phyloP scores from a whole-genome alignment of 2,888 invertebrate genomes.

The Pogonocherus hispidulus region DNA sequence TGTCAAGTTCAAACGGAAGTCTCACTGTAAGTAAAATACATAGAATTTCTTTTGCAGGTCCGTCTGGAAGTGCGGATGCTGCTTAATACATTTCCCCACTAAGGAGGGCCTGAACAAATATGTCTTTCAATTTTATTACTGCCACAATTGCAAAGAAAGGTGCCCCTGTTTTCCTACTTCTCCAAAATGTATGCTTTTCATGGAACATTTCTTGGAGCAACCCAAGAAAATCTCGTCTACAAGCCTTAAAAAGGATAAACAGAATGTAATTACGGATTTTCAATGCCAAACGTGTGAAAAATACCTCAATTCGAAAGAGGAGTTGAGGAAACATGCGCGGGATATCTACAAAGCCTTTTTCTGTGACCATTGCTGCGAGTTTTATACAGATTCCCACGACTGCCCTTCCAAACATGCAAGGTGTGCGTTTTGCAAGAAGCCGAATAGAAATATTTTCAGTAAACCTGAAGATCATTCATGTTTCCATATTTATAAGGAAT shows the following conservation, averaged over 20 bases:
- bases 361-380: constrained; percentile 6
- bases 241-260: background rate
- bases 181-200: background rate
- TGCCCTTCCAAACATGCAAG: background rate
- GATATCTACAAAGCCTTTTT: constrained; percentile 2
- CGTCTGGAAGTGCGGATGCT: background rate
- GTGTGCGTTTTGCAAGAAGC: constrained; percentile 28
- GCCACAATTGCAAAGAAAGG: background rate
- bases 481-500: constrained; percentile 8
- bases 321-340: background rate
- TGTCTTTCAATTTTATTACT: constrained; percentile 1
- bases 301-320: background rate
- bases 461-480: constrained; percentile 14
- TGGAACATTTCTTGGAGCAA: background rate
- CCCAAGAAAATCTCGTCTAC: background rate
- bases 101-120: background rate
- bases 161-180: background rate
- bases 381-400: background rate
- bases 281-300: background rate
- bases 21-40: no score
- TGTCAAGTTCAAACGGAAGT: no score
- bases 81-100: background rate
- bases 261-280: background rate
- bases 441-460: background rate
- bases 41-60: background rate